Evolutionary conservation across 2,797 vertebrate genomes (phyloP), one percentile per base, ranked within the genome.

Genomic region (Synanceia verrucosa): DNA sequence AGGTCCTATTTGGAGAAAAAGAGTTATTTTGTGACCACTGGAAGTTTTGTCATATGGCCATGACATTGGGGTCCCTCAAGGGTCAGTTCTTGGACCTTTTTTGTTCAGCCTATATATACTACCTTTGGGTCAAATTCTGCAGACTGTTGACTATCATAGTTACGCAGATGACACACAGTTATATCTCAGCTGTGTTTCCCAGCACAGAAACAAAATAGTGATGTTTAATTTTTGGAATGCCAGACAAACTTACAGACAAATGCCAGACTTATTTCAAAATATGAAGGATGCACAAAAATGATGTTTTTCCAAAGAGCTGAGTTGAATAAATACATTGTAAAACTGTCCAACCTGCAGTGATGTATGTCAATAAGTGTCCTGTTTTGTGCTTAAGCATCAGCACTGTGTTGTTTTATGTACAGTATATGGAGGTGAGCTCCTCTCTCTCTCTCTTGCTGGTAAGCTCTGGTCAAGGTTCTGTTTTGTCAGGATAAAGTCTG

Each of bases 191-290:
- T 37, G 62, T 57, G 75, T 89, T 89, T 43, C 72, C 83, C 37
- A 86, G 3, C 33, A 90, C 76, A 3, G 86, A 82, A 9, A 82
- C 4, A 10, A 88, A 19, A 70, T 81, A 87, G 26, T 88, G 88
- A 52, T 82, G 70, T 2, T 68, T 64, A 1, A 85, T 59, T 31
- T 85, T 44, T 0, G 66, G 78, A 1, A 90, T 62, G 0, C 83
- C 84, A 7, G 55, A 73, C n/a, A 76, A 82, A 33, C 89, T 78
- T n/a, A n/a, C n/a, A n/a, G n/a, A n/a, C n/a, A n/a, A n/a, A n/a
- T n/a, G n/a, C n/a, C n/a, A n/a, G n/a, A 19, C 18, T 70, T 51
- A 89, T 82, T n/a, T 87, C 65, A 19, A 91, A 91, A 72, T 82
- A 85, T 1, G 65, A 47, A 24, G 88, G 88, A 34, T 7, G 84